Percentiles rank a stretch among this genome's conserved stretches.
Evolutionary conservation across 1,140 invertebrate species (phyloP).

Genomic region (Heterodera carotae): DNA sequence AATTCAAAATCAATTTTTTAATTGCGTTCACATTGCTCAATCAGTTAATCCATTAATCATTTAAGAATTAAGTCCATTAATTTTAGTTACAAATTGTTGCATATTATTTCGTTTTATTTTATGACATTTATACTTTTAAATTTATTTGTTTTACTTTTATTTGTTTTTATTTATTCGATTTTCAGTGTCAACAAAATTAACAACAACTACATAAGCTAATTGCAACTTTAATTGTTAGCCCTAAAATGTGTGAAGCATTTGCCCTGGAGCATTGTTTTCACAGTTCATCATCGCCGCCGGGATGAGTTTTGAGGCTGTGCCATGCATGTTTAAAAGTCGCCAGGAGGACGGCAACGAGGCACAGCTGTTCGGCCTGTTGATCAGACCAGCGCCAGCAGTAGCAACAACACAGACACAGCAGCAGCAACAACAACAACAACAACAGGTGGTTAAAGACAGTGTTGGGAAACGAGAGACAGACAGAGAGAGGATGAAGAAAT

Average conservation of each 20-base stretch:
- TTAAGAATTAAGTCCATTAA: no score
- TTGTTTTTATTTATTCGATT: neutral
- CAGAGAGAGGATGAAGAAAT: neutral
- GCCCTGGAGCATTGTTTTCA: neutral
- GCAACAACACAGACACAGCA: conserved; percentile 1
- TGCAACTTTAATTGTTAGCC: neutral
- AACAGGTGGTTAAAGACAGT: neutral
- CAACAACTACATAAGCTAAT: neutral
- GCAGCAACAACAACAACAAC: neutral
- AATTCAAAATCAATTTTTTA: no score
- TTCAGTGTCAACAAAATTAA: neutral
- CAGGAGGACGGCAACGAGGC: conserved; percentile 45
- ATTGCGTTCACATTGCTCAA: no score
- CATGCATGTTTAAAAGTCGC: conserved; percentile 44
- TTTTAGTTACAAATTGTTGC: no score
- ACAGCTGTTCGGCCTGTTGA: conserved; percentile 46
- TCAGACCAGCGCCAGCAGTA: conserved; percentile 31
- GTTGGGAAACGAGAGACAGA: neutral
- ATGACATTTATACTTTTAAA: neutral
- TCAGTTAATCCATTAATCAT: no score
- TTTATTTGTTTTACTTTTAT: neutral
- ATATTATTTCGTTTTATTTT: no score
- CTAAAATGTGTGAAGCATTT: neutral
- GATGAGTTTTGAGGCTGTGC: conserved; percentile 52
- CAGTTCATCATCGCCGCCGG: neutral